Percentiles rank a stretch among this genome's conserved stretches.
Conservation (phyloP, 2,797 vertebrate species). For the Trachops cirrhosus region DNA sequence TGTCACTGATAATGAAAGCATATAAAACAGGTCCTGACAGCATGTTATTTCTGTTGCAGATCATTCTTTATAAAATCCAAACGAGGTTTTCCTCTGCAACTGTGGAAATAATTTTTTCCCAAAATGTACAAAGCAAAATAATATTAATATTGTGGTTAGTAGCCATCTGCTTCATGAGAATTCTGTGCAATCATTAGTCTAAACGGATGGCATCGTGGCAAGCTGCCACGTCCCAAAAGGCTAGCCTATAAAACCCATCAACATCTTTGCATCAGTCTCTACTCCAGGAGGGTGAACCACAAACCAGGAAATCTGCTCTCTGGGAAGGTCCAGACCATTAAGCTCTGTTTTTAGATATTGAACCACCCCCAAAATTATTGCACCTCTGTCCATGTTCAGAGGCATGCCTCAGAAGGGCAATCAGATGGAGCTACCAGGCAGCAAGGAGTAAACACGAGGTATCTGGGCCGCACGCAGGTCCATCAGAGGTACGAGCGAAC, state of each 20-base stretch:
- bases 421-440: not conserved
- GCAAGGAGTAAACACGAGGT: slow-evolving; percentile 42
- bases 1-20: slow-evolving; percentile 83
- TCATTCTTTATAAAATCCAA: slow-evolving; percentile 77
- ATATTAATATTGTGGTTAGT: slow-evolving; percentile 81
- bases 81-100: slow-evolving; percentile 66
- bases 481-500: slow-evolving; percentile 3
- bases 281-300: slow-evolving; percentile 31
- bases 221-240: slow-evolving; percentile 68
- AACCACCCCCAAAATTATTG: slow-evolving; percentile 3
- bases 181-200: slow-evolving; percentile 77
- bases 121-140: slow-evolving; percentile 76
- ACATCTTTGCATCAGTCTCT: slow-evolving; percentile 46
- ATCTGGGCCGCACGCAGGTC: slow-evolving; percentile 18
- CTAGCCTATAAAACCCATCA: slow-evolving; percentile 53
- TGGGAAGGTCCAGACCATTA: not conserved
- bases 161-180: slow-evolving; percentile 77
- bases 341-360: slow-evolving; percentile 11
- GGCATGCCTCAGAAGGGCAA: not conserved
- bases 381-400: not conserved
- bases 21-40: slow-evolving; percentile 80
- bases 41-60: slow-evolving; percentile 70
- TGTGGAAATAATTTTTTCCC: slow-evolving; percentile 66
- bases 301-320: slow-evolving; percentile 9
- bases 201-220: slow-evolving; percentile 69